Evolutionary conservation across 64 coral and sea anemone genomes (phyloP), one percentile per base, ranked within the genome.

Genomic region (Anthopleura sola): DNA sequence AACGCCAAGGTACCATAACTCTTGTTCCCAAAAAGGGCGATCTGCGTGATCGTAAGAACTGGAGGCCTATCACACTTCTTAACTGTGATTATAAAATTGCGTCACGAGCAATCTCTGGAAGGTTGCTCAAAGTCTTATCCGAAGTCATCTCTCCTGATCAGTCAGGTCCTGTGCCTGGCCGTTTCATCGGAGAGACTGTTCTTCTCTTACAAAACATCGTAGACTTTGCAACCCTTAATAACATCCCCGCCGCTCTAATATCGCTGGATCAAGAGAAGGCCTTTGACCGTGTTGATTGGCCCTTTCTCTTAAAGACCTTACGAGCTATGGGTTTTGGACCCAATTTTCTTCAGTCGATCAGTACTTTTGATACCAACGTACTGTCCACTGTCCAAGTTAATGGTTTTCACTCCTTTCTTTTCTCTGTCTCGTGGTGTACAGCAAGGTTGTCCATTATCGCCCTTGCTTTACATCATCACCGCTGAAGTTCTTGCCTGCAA

Each of bases 251-350:
- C 0, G 87, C 78, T 0, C 23, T 88, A 1, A 31, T 88, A 2
- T 82, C 87, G 3, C 39, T 88, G 0, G 78, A 88, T 23, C 87
- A 88, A 56, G 87, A 82, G 23, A 88, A 88, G 20, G 87, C 87
- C 0, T 88, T 88, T 49, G 87, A 88, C 37, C 49, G 87, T 0
- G 87, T 82, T 0, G 87, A 88, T 28, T 88, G 87, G 87, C 0
- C 15, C 0, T 88, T 82, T 31, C 21, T 88, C 1, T 0, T 37
- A 1, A 26, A 18, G 5, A 78, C 77, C 0, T 37, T 88, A 5
- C 9, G 3, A 6, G 21, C 2, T 2, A 88, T 88, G 87, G 53
- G 53, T 18, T 88, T 88, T 48, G 77, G 77, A 4, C 78, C 51
- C 0, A 36, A 2, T 0, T 88, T 88, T 44, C 1, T 51, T 68